Evolutionary conservation across 2,888 invertebrate genomes (phyloP).

Genomic region (Drosophila formosana): DNA sequence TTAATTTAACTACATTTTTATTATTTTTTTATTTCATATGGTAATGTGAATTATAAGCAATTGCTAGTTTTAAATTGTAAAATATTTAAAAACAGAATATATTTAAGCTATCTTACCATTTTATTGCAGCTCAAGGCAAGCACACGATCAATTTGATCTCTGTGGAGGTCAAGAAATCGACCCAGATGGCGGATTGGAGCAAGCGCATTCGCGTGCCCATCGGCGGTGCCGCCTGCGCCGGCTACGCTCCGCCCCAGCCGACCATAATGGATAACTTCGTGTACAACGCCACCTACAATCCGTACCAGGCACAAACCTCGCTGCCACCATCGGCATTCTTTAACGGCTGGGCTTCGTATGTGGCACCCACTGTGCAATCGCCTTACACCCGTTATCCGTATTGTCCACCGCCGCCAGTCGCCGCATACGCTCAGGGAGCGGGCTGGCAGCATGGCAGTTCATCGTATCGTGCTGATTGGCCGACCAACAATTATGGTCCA

Average conservation of each 20-base stretch:
- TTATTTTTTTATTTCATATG: too few species aligned
- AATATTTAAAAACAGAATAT: too few species aligned
- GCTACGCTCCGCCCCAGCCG: slow-evolving; percentile 73
- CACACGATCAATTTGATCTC: slow-evolving; percentile 76
- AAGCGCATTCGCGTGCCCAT: slow-evolving; percentile 84
- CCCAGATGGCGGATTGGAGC: slow-evolving; percentile 74
- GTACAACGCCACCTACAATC: slow-evolving; percentile 66
- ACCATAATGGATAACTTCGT: slow-evolving; percentile 56
- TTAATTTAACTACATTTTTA: too few species aligned
- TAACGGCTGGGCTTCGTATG: slow-evolving; percentile 76
- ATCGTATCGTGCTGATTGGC: slow-evolving; percentile 53
- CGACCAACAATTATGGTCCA: slow-evolving; percentile 23
- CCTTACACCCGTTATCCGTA: slow-evolving; percentile 13
- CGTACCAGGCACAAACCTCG: slow-evolving; percentile 52
- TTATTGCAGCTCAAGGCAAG: slow-evolving; percentile 69
- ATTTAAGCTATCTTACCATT: too few species aligned
- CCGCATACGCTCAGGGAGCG: slow-evolving; percentile 21
- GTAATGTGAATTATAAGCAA: too few species aligned
- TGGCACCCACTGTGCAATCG: slow-evolving; percentile 52
- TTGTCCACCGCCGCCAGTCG: slow-evolving; percentile 16
- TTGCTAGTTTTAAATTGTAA: too few species aligned
- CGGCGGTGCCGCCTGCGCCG: slow-evolving; percentile 71
- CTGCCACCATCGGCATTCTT: slow-evolving; percentile 73
- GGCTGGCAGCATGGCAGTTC: slow-evolving; percentile 51
- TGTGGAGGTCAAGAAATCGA: slow-evolving; percentile 82